Base-by-base conservation (phyloP, 2,888 invertebrate species). In the Desoria tigrina region DNA sequence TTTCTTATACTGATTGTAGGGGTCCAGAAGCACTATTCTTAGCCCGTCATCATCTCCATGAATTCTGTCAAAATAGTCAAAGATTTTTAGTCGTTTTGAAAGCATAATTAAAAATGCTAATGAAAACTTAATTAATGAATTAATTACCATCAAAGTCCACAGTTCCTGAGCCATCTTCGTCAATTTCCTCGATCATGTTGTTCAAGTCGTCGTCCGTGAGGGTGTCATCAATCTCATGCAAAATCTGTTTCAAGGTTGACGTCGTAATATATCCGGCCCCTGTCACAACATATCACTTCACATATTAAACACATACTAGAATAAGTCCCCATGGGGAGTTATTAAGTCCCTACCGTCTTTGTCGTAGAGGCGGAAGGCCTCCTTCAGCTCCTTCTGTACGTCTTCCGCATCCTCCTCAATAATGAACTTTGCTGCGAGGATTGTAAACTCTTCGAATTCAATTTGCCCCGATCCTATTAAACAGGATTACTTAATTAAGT, bases 41-140 rank as follows among this genome's bases (percentile, higher is more conserved):
- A 64, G 63, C 92, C 92, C 75, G 92, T 92, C 92, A 93, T 93
- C 92, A 93, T 92, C 82, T 92, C 92, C 92, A 92, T 92, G 84
- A 92, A 92, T 86, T 92, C 92, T 92, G 87, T n/a, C n/a, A 76
- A 88, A 89, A 80, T 18, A 60, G 9, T 53, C 23, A 57, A 58
- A 53, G 49, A 57, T 23, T 32, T 32, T 32, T 11, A 7, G 32
- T 32, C 4, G 11, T 32, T 32, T 32, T 4, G 32, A 7, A 55
- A 32, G 6, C 9, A 28, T 55, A 55, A 32, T 32, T 26, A 26
- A 27, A 26, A 7, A 24, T 23, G 16, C 16, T 23, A 4, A 21
- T 51, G 23, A 9, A 14, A 14, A 49, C 50, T 21, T 18, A 49
- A 49, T 49, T 39, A 39, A 9, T 39, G 39, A 39, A 61, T 58